These are phyloP conservation scores for Trichogramma pretiosum DNA, from an alignment of 1,140 invertebrate species.

Conservation along the genomic window DNA sequence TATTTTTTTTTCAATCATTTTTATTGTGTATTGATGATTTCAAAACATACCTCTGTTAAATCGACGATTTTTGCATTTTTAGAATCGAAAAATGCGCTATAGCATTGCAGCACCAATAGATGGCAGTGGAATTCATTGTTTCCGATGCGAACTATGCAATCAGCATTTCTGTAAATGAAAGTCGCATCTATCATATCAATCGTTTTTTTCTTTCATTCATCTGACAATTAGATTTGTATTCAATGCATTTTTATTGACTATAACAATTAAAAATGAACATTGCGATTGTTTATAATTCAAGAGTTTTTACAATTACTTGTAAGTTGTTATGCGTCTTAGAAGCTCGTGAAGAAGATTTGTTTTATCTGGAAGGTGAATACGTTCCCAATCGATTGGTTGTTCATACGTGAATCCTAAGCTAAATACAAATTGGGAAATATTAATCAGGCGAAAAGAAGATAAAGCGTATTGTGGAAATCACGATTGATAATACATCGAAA, in stretches of 20 bases:
- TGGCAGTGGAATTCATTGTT: conserved; percentile 52
- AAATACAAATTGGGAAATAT: no score
- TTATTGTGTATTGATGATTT: neutral
- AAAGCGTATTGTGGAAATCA: no score
- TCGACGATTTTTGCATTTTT: conserved; percentile 45
- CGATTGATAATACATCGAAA: no score
- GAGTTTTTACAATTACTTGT: no score
- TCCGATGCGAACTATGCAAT: conserved; percentile 49
- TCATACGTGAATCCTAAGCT: conserved; percentile 46
- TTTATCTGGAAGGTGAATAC: conserved; percentile 47
- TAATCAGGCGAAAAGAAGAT: no score
- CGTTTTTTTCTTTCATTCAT: no score
- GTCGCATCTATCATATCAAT: no score
- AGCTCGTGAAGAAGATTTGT: conserved; percentile 50
- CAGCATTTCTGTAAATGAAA: conserved; percentile 52
- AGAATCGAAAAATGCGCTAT: conserved; percentile 49
- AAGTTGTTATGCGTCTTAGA: conserved; percentile 47
- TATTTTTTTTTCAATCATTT: neutral
- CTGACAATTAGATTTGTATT: no score
- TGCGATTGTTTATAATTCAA: no score
- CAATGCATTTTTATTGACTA: no score
- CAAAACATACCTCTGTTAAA: conserved; percentile 42
- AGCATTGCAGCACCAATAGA: conserved; percentile 52
- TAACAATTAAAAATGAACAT: no score
- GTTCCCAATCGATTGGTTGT: conserved; percentile 47